Percentiles rank a stretch among this genome's conserved stretches.
Evolutionary conservation across 2,888 invertebrate genomes (phyloP).

Genomic region (Charanyca ferruginea): DNA sequence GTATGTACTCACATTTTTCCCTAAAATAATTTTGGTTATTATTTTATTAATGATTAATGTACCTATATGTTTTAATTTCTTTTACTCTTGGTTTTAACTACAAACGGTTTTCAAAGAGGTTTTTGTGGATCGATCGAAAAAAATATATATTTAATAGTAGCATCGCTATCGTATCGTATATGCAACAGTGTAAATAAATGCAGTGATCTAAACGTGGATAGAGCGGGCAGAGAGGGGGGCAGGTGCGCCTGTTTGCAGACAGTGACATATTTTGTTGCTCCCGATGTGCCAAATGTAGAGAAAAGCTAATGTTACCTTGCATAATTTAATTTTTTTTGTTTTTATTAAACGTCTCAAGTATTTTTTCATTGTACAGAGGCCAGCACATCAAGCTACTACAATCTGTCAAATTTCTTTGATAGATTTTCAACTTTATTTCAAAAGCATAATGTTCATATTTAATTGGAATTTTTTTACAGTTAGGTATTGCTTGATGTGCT

Average conservation of each 20-base stretch:
- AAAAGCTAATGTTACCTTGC: constrained; percentile 64
- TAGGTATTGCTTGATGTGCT: no score
- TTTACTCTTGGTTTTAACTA: neutral
- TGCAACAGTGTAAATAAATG: constrained; percentile 49
- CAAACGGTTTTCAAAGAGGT: neutral
- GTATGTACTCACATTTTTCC: no score
- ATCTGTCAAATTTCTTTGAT: no score
- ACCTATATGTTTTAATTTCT: neutral
- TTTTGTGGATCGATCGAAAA: neutral
- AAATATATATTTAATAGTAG: constrained; percentile 17
- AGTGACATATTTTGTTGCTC: constrained; percentile 79
- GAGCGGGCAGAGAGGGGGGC: constrained; percentile 43
- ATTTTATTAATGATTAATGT: no score
- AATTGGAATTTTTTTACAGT: no score
- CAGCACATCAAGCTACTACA: no score
- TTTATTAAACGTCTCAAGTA: no score
- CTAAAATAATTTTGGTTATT: no score
- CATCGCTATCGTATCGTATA: constrained; percentile 19
- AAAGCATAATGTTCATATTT: no score
- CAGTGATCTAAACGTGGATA: constrained; percentile 48
- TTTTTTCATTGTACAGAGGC: no score
- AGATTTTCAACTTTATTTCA: no score
- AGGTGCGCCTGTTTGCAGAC: constrained; percentile 73
- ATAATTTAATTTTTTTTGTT: constrained; percentile 52
- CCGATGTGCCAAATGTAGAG: constrained; percentile 72